Percentiles rank a stretch among this genome's conserved stretches.
Evolutionary conservation across 2,888 invertebrate genomes (phyloP).

Genomic region (Pantelozetes paolii): DNA sequence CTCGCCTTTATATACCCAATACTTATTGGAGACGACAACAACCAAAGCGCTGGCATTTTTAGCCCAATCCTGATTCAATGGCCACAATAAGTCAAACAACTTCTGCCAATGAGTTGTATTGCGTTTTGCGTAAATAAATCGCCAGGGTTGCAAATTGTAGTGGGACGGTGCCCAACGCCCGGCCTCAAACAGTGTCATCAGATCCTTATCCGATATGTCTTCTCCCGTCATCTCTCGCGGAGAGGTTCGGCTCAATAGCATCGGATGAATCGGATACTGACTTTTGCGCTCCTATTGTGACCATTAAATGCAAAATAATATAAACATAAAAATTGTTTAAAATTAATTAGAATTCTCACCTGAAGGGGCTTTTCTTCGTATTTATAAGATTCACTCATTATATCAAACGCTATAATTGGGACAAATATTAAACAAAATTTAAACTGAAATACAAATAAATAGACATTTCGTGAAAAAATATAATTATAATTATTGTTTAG

Average conservation of each 20-base stretch:
- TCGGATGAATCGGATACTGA: conserved; percentile 35
- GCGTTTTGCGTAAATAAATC: conserved; percentile 35
- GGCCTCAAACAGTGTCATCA: conserved; percentile 37
- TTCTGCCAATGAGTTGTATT: conserved; percentile 5
- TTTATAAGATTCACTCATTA: too few relatives aligned
- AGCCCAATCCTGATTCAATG: conserved; percentile 29
- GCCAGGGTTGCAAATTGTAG: conserved; percentile 35
- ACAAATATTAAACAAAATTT: too few relatives aligned
- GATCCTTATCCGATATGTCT: not conserved
- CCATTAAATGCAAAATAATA: too few relatives aligned
- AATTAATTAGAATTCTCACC: too few relatives aligned
- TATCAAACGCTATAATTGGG: too few relatives aligned
- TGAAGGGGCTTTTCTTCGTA: too few relatives aligned
- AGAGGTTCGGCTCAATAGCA: conserved; percentile 31
- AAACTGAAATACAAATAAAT: too few relatives aligned
- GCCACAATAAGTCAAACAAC: conserved; percentile 8
- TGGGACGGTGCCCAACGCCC: conserved; percentile 36
- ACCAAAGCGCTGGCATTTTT: conserved; percentile 21
- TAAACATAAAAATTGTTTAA: too few relatives aligned
- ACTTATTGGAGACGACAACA: conserved; percentile 21
- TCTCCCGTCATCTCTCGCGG: conserved; percentile 23
- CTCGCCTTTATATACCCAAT: conserved; percentile 16
- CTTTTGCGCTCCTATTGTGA: not conserved
- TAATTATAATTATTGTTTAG: too few relatives aligned
- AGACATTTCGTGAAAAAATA: too few relatives aligned